Percentiles rank a stretch among this genome's conserved stretches.
Evolutionary conservation across 1,140 invertebrate genomes (phyloP).

Genomic region (Drosophila ficusphila): DNA sequence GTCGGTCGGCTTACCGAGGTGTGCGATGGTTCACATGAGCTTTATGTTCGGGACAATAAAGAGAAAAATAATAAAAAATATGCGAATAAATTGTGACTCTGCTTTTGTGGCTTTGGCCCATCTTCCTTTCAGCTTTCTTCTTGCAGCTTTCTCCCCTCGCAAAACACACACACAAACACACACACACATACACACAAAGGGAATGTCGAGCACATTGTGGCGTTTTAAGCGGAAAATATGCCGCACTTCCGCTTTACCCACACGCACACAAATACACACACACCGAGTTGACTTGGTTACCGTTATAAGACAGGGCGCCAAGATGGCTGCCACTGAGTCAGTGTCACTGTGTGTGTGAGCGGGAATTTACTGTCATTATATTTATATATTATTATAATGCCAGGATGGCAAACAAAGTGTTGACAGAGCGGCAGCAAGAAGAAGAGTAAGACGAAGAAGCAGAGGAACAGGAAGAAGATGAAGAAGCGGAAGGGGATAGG

Average conservation of each 20-base stretch:
- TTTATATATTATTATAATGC: conserved; percentile 58
- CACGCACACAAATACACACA: conserved; percentile 17
- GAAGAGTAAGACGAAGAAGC: too few relatives aligned
- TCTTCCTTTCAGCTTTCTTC: not conserved
- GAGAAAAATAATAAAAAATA: conserved; percentile 60
- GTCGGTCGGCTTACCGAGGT: conserved; percentile 36
- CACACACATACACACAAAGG: not conserved
- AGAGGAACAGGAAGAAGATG: too few relatives aligned
- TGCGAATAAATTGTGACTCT: conserved; percentile 58
- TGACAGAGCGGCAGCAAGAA: conserved; percentile 25
- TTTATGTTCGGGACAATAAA: conserved; percentile 59
- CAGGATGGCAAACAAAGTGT: conserved; percentile 37
- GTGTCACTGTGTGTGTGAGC: not conserved
- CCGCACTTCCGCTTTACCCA: conserved; percentile 56
- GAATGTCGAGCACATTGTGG: conserved; percentile 62
- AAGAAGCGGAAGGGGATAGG: too few relatives aligned
- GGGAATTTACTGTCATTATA: conserved; percentile 47
- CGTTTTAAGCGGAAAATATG: conserved; percentile 78
- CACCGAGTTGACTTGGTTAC: conserved; percentile 60
- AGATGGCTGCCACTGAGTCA: conserved; percentile 41
- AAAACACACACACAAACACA: conserved; percentile 1
- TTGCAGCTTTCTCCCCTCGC: conserved; percentile 5
- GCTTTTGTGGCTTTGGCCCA: conserved; percentile 23
- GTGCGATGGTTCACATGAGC: conserved; percentile 55
- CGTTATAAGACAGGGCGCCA: conserved; percentile 43